Percentiles rank a stretch among this genome's conserved stretches.
phyloP scores from a whole-genome alignment of 2,888 invertebrate genomes.

The Lacanobia oleracea region DNA sequence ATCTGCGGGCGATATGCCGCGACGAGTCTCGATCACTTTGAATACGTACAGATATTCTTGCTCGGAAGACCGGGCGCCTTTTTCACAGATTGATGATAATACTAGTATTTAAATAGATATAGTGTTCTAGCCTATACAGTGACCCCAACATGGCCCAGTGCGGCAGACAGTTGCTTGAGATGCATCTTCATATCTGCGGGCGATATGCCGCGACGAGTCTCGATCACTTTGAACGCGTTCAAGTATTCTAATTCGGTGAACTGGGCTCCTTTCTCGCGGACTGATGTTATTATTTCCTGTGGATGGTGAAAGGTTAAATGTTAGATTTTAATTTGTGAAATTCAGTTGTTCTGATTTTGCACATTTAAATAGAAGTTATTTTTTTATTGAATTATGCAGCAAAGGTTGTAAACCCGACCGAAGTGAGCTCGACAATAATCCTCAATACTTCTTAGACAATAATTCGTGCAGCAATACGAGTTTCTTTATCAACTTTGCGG shows the following conservation, averaged over 20 bases:
- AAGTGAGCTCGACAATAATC: too few relatives aligned
- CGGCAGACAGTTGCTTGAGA: slow-evolving; percentile 95
- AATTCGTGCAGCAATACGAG: too few relatives aligned
- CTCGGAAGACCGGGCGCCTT: slow-evolving; percentile 96
- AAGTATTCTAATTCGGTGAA: slow-evolving; percentile 97
- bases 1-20: slow-evolving; percentile 87
- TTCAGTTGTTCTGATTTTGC: too few relatives aligned
- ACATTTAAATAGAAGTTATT: too few relatives aligned
- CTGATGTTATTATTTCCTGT: slow-evolving; percentile 95
- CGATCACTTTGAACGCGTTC: slow-evolving; percentile 95
- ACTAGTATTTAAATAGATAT: slow-evolving; percentile 82
- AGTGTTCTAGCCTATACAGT: slow-evolving; percentile 90
- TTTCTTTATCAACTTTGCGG: too few relatives aligned
- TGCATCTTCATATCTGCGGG: slow-evolving; percentile 91
- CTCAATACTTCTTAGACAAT: too few relatives aligned
- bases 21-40: slow-evolving; percentile 93
- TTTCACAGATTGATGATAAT: slow-evolving; percentile 95
- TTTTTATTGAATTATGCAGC: too few relatives aligned
- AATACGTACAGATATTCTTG: slow-evolving; percentile 97
- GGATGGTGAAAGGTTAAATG: slow-evolving; percentile 26
- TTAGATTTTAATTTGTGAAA: slow-evolving; percentile 57
- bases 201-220: slow-evolving; percentile 90
- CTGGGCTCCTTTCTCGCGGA: slow-evolving; percentile 96
- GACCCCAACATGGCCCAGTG: slow-evolving; percentile 95
- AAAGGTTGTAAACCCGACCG: too few relatives aligned